A percentile compares a stretch with the other conserved stretches of the same genome.
These are phyloP conservation scores for Drosophila lacertosa DNA, from an alignment of 1,140 invertebrate genomes.

Conservation along the genomic window DNA sequence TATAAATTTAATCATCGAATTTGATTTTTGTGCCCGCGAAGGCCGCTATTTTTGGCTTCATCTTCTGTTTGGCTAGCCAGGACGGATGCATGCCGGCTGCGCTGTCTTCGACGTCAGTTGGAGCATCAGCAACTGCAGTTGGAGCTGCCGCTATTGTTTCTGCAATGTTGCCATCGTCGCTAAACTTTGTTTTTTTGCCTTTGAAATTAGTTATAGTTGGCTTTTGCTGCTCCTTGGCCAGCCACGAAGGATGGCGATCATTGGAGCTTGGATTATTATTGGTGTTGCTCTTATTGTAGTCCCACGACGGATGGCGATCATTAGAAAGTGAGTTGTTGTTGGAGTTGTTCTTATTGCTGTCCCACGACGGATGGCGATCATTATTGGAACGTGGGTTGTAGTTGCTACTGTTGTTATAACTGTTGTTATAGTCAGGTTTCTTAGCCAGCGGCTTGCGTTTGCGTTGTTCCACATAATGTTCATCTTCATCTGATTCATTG, in stretches of 20 bases:
- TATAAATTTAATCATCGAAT: slow-evolving; percentile 61
- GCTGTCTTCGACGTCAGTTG: not conserved
- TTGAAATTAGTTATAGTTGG: slow-evolving; percentile 54
- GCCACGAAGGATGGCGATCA: slow-evolving; percentile 85
- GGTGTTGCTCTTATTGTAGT: not conserved
- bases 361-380: no score
- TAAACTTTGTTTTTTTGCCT: slow-evolving; percentile 81
- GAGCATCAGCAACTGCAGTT: not conserved
- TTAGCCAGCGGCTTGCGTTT: not conserved
- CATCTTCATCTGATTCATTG: slow-evolving; percentile 42
- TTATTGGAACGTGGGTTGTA: not conserved
- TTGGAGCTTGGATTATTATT: not conserved
- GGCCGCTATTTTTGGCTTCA: slow-evolving; percentile 68
- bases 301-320: not conserved
- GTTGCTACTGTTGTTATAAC: slow-evolving; percentile 38
- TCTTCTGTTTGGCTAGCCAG: slow-evolving; percentile 86
- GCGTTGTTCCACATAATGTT: not conserved
- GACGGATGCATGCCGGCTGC: slow-evolving; percentile 85
- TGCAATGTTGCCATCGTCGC: slow-evolving; percentile 46
- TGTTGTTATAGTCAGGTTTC: slow-evolving; percentile 9
- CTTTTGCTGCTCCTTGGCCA: slow-evolving; percentile 84
- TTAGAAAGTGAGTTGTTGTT: not conserved
- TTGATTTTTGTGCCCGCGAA: slow-evolving; percentile 83
- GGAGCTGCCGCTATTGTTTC: not conserved
- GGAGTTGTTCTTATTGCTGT: slow-evolving; percentile 46